Evolutionary conservation across 2,113 vertebrate genomes (phyloP), one percentile per base, ranked within the genome.

Genomic region (Nettapus auritus): DNA sequence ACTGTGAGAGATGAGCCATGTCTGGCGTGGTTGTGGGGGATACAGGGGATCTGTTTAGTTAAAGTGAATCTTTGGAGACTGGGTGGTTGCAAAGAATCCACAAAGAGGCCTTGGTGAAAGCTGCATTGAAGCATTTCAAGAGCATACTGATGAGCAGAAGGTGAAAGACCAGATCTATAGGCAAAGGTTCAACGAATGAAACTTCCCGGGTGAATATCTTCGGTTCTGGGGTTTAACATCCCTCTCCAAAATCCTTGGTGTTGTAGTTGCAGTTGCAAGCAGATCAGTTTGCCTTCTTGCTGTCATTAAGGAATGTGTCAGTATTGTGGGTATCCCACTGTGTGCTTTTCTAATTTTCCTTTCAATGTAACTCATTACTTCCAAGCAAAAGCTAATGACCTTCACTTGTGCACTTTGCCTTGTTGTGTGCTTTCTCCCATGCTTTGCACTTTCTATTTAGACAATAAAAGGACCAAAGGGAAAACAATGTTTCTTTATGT

Each of bases 401-500:
- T 81, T 90, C 50, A 1, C 52, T 59, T 15, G 23, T 48, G 68
- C 79, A 17, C 90, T 93, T 79, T 26, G 55, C 87, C 89, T 92
- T 88, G 76, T 90, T 95, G 80, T 91, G 81, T 4, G 28, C 89
- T 44, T 89, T 95, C 82, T 88, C 36, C 66, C 9, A 7, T 55
- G 77, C 82, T 92, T 91, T 92, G 79, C 76, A n/a, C 77, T 90
- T 91, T 93, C 67, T 88, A 20, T 91, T 96, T 96, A 89, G 93
- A 95, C 93, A 97, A 95, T 88, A 78, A 96, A 89, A 92, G 66
- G 68, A 75, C 84, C 86, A 42, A 91, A 90, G 94, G 82, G 90
- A 95, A 97, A 96, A 96, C 95, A 97, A 46, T 82, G 76, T 96
- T 95, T 90, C 96, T 96, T 97, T 97, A 81, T 95, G 82, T 75